Evolutionary conservation across 2,113 vertebrate genomes (phyloP), one percentile per base, ranked within the genome.

Genomic region (Pseudorasbora parva): DNA sequence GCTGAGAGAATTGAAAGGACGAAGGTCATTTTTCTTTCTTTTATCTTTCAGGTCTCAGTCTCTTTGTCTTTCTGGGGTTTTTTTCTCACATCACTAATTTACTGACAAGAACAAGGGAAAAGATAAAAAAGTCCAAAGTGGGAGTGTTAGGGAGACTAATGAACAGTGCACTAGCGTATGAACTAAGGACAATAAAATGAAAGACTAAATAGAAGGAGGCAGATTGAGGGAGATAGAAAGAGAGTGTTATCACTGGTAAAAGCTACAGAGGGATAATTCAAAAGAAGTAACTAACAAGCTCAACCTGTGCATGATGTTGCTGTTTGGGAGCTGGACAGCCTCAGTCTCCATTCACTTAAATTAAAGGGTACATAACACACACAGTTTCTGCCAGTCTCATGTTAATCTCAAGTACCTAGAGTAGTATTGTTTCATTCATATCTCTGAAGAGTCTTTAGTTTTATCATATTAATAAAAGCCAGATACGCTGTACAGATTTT

Each of bases 1-100:
- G 71, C 11, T 84, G 33, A 59, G 57, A 49, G 62, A 59, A 45
- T 47, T 21, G 49, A 73, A 14, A 62, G 82, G 43, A 9, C 25
- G 27, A 69, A 75, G 81, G 81, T 83, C 71, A 81, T 41, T 54
- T 37, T 17, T 45, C 54, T 82, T 76, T 60, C 68, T 87, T 87
- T 85, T 80, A 85, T 85, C 69, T 15, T 43, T 41, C 7, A 56
- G 59, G 37, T 80, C n/a, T 49, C n/a, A 57, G 1, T 69, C 1
- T 60, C n/a, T 82, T 54, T 82, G 23, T 64, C 43, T 85, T 57
- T 85, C n/a, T 21, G 30, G 0, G 33, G 1, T 84, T 62, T 57
- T 11, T 72, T 27, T 25, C 30, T 21, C 37, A 21, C 60, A 23
- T 19, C 27, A 37, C 45, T 74, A 41, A 56, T 27, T 84, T 47